These are phyloP conservation scores for Vanessa cardui DNA, from an alignment of 2,888 invertebrate genomes.

Conservation along the genomic window DNA sequence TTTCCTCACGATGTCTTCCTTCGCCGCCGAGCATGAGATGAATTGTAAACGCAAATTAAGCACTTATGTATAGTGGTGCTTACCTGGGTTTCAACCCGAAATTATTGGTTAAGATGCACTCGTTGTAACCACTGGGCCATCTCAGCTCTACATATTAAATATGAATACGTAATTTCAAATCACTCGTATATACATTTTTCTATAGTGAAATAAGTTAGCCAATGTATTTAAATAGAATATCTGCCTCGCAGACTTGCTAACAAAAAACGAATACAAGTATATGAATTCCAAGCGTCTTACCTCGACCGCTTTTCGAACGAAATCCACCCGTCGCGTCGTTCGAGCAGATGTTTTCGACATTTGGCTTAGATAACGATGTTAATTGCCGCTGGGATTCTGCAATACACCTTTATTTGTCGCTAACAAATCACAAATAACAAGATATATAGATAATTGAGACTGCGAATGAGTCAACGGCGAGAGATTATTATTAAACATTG, in stretches of 20 bases:
- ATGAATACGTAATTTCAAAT: neutral
- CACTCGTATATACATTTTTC: constrained; percentile 1
- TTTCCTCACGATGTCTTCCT: no score
- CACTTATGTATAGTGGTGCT: no score
- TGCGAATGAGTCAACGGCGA: no score
- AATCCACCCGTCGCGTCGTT: constrained; percentile 5
- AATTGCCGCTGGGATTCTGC: constrained; percentile 28
- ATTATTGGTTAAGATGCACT: no score
- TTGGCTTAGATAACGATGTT: constrained; percentile 51
- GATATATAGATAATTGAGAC: constrained; percentile 1
- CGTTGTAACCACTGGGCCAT: no score
- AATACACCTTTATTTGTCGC: constrained; percentile 26
- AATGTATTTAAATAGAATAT: constrained; percentile 7
- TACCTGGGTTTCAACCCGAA: no score
- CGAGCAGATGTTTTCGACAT: constrained; percentile 38
- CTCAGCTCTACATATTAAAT: no score
- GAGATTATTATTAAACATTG: no score
- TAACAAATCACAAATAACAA: constrained; percentile 6
- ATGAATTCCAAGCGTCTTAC: constrained; percentile 21
- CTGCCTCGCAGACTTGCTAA: constrained; percentile 6
- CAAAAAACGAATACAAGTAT: constrained; percentile 17
- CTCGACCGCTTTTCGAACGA: constrained; percentile 34
- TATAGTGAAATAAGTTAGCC: neutral
- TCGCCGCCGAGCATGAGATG: no score
- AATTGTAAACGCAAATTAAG: no score